Percentiles rank a stretch among this genome's conserved stretches.
Conservation (phyloP, 2,113 vertebrate species). For the Calyptomena viridis region DNA sequence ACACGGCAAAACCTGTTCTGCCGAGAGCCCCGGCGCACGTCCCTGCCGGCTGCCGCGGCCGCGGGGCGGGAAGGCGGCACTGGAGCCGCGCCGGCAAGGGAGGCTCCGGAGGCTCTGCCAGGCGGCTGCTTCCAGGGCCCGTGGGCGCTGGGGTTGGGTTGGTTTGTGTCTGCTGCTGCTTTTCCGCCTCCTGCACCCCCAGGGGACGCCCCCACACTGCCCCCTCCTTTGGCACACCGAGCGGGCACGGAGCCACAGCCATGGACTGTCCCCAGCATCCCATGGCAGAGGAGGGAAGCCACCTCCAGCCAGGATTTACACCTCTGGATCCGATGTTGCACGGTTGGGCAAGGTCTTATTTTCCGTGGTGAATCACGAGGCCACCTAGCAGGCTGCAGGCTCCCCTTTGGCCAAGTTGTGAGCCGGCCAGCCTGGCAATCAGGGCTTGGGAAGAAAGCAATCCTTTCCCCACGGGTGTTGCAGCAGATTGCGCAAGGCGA, state of each 20-base stretch:
- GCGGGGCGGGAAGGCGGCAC: not conserved
- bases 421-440: not conserved
- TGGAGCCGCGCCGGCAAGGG: not conserved
- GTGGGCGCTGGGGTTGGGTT: not conserved
- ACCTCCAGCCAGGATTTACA: not conserved
- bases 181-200: not conserved
- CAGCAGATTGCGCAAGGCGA: not conserved
- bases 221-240: rapidly evolving
- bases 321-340: rapidly evolving
- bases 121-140: not conserved
- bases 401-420: not conserved
- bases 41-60: not conserved
- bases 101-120: not conserved
- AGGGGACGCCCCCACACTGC: rapidly evolving
- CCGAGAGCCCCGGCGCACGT: not conserved
- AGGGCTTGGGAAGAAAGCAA: not conserved
- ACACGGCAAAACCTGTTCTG: not conserved
- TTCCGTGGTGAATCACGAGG: slow-evolving; percentile 2
- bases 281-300: not conserved
- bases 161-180: not conserved
- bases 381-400: not conserved
- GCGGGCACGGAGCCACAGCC: rapidly evolving
- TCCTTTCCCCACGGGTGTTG: not conserved
- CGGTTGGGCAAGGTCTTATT: slow-evolving; percentile 17
- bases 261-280: not conserved